Base-by-base conservation (phyloP, 2,888 invertebrate genomes). In the Rhopalosiphum nymphaeae region DNA sequence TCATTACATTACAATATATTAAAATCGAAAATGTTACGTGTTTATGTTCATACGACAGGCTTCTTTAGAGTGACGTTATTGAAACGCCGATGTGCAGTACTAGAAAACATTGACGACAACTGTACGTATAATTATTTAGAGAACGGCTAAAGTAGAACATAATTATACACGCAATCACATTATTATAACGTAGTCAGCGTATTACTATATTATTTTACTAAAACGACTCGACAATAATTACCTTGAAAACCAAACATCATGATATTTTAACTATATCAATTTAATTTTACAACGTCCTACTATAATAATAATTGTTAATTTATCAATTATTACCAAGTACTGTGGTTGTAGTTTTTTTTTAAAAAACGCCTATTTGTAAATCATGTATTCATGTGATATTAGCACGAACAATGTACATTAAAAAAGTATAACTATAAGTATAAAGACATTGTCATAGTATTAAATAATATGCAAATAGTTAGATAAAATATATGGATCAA, bases 21-120 rank as follows among this genome's bases (percentile, higher is more conserved):
- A 53, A 56, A 91, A 84, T 91, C 91, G 91, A 26, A 53, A 84
- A 53, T 91, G 84, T 56, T 91, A 84, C 42, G 46, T 42, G 42
- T 42, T 36, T 49, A 26, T 78, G 49, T 84, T 36, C 29, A 49
- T 36, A 78, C 42, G 78, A 56, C 29, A 29, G 42, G 91, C 53
- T 42, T 91, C 91, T 84, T 42, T 29, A 16, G 53, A 91, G 26
- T 56, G 29, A 53, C 21, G 57, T 16, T 61, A 44, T 61, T 44
- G 44, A 36, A 61, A 89, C 57, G 16, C 44, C 16, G 21, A 42
- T 89, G 42, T 89, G 44, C 29, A 29, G 44, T 42, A 21, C 89
- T 56, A 57, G 61, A 89, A 89, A 57, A 57, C 57, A 61, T 89
- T 89, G 44, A n/a, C 57, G 44, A 49, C 29, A n/a, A 53, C n/a